These are phyloP conservation scores for Adelosebastes latens DNA, from an alignment of 2,797 vertebrate genomes.

Conservation along the genomic window DNA sequence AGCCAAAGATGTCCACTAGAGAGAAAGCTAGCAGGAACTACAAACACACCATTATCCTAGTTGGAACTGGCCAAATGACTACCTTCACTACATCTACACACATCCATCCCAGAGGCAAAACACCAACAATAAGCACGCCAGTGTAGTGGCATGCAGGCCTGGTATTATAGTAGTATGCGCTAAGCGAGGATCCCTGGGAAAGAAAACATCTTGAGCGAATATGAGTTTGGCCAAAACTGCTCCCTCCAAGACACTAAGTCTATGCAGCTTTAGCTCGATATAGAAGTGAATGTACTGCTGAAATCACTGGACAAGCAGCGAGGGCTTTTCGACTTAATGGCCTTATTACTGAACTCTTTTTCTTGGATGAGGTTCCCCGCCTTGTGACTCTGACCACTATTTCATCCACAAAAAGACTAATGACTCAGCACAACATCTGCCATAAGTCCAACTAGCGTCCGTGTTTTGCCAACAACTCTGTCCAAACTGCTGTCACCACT, in stretches of 20 bases:
- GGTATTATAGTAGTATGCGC: conserved; percentile 1
- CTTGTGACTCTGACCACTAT: conserved; percentile 50
- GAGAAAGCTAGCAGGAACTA: conserved; percentile 57
- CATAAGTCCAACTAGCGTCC: not conserved
- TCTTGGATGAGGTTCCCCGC: conserved; percentile 34
- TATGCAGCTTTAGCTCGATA: conserved; percentile 10
- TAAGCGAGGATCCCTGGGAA: conserved; percentile 28
- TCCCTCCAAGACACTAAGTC: conserved; percentile 16
- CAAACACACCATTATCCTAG: conserved; percentile 68
- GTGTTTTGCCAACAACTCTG: conserved; percentile 3
- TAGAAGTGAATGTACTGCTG: conserved; percentile 6
- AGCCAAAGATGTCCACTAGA: conserved; percentile 28
- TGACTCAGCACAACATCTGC: conserved; percentile 47
- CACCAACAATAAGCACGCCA: conserved; percentile 30
- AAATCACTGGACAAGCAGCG: not conserved
- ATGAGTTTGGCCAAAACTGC: conserved; percentile 1
- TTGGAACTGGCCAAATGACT: conserved; percentile 57
- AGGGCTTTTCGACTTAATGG: conserved; percentile 14
- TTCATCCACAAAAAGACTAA: conserved; percentile 40
- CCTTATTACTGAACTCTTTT: conserved; percentile 31
- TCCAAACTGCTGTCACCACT: not conserved
- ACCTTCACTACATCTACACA: conserved; percentile 48
- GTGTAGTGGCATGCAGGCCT: conserved; percentile 4
- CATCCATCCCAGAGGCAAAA: conserved; percentile 32
- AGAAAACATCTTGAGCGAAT: conserved; percentile 17